These are phyloP conservation scores for Slavum lentiscoides DNA, from an alignment of 2,888 invertebrate species.

Conservation along the genomic window DNA sequence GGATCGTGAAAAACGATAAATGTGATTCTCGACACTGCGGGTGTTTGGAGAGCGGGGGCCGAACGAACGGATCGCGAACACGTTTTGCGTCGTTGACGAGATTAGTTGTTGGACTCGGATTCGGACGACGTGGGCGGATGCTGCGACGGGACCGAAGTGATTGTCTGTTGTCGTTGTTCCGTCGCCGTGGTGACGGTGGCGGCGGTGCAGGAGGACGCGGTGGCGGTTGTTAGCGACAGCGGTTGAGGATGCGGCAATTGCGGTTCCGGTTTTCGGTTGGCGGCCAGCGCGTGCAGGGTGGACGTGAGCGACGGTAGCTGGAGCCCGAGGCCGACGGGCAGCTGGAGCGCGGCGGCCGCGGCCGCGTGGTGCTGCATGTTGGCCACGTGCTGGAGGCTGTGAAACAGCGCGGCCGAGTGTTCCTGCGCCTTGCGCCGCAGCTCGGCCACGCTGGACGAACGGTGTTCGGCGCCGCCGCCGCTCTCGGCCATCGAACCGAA, in stretches of 20 bases:
- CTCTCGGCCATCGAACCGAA: constrained; percentile 54
- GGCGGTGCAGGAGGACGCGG: constrained; percentile 33
- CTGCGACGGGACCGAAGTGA: background rate
- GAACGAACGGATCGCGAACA: too few relatives aligned
- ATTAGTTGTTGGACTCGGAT: constrained; percentile 20
- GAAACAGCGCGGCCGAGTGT: constrained; percentile 80
- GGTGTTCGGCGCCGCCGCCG: constrained; percentile 61
- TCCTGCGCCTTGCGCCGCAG: constrained; percentile 91
- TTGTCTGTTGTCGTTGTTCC: background rate
- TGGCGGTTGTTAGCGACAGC: constrained; percentile 57
- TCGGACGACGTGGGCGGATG: constrained; percentile 2
- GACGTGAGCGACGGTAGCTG: constrained; percentile 58
- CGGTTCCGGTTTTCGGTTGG: constrained; percentile 55
- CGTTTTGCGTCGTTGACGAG: too few relatives aligned
- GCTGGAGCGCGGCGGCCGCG: constrained; percentile 58
- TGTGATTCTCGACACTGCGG: too few relatives aligned
- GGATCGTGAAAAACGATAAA: too few relatives aligned
- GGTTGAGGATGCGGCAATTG: constrained; percentile 61
- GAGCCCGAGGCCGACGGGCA: constrained; percentile 57
- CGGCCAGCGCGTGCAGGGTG: constrained; percentile 57
- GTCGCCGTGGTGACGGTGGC: background rate
- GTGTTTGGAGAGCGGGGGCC: too few relatives aligned
- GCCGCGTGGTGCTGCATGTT: constrained; percentile 65
- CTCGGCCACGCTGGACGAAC: constrained; percentile 83
- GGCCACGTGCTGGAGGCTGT: constrained; percentile 71